Base-by-base conservation (phyloP, 1,140 invertebrate species). In the Pygmarrhopalites habei region DNA sequence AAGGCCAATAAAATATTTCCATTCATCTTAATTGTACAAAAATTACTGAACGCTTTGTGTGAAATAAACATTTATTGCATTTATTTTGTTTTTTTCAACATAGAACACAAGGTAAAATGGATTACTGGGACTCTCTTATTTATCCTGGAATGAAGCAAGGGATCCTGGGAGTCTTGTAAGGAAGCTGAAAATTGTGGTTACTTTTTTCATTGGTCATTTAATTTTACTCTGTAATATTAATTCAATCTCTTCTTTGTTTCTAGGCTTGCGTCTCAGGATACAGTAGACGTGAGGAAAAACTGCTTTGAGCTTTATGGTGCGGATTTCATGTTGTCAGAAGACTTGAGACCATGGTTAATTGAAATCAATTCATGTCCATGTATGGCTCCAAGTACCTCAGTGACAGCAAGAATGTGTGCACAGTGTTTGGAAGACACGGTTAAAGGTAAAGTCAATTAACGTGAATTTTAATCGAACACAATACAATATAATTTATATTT, bases 301-400 rank as follows among this genome's bases (percentile, higher is more conserved):
- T 88, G 87, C 60, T 97, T 94, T 76, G 92, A 97, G 76, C 76
- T 95, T 3, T 95, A 92, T 71, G 92, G 92, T 43, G 92, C 92
- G 1, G 92, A 95, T 77, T 95, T 95, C 74, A 93, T 95, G 86
- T 71, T 84, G 12, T 87, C 87, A 58, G 89, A 93, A 63, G 89
- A 95, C 74, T 89, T 89, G 68, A 85, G 84, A 53, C 90, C 91
- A 0, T 95, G 91, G 90, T 77, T 95, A 0, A 89, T 97, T 66
- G 93, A 97, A 75, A 95, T 97, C 64, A 95, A 96, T 74, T 92
- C 89, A 7, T 90, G 89, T 76, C 92, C 92, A 0, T 90, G 91
- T 72, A 84, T 97, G 80, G 89, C 89, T 32, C 82, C 86, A 12
- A 91, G 87, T 1, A 95, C 92, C 0, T 88, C 85, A 62, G 89